Percentiles rank a stretch among this genome's conserved stretches.
Conservation (phyloP, 2,888 invertebrate species). For the Cerastoderma edule region DNA sequence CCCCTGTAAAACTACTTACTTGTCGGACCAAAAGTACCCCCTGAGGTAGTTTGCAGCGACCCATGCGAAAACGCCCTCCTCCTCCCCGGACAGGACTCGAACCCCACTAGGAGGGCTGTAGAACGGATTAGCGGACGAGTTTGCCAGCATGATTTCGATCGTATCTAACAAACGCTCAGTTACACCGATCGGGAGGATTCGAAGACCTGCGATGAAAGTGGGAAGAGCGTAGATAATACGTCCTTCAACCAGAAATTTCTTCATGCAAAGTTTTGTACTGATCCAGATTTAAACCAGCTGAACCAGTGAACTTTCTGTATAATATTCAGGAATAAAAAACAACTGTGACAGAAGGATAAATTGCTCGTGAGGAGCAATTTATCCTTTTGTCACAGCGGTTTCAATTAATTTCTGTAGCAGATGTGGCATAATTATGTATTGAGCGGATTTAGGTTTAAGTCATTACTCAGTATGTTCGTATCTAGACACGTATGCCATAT, state of each 20-base stretch:
- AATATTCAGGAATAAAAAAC: background rate
- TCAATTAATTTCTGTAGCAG: too few species aligned
- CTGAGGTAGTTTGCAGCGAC: slow-evolving; percentile 85
- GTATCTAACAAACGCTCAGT: slow-evolving; percentile 65
- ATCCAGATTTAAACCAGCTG: background rate
- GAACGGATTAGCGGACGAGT: slow-evolving; percentile 76
- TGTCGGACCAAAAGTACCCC: slow-evolving; percentile 66
- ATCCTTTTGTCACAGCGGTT: slow-evolving; percentile 7
- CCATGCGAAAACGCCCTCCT: slow-evolving; percentile 86
- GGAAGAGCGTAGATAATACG: background rate
- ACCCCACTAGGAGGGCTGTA: slow-evolving; percentile 78
- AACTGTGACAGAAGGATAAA: background rate
- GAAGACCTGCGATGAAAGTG: slow-evolving; percentile 81
- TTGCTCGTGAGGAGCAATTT: slow-evolving; percentile 1
- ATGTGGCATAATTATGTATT: too few species aligned
- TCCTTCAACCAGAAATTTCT: background rate
- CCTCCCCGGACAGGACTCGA: slow-evolving; percentile 85
- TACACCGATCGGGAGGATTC: slow-evolving; percentile 78
- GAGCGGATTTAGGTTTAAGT: too few species aligned
- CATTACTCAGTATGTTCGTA: too few species aligned
- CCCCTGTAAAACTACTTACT: slow-evolving; percentile 53
- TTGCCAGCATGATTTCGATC: slow-evolving; percentile 57
- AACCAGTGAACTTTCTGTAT: background rate
- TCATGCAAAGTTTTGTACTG: background rate
- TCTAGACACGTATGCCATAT: too few species aligned